A percentile compares a stretch with the other conserved stretches of the same genome.
Conservation (phyloP, 2,113 vertebrate species). For the Pan troglodytes region NHGRI_mPanTro3-v2.1_pri NC_072421.2:131886001-131886500, state of each 20-base stretch:
- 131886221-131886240: constrained; percentile 38
- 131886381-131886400: background rate
- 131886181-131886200: constrained; percentile 1
- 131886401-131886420: background rate
- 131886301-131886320: background rate
- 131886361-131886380: background rate
- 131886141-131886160: background rate
- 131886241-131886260: constrained; percentile 37
- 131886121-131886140: constrained; percentile 27
- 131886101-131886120: constrained; percentile 41
- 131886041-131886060: background rate
- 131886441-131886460: background rate
- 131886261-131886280: background rate
- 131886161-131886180: background rate
- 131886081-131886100: background rate
- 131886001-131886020: background rate
- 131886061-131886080: background rate
- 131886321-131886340: background rate
- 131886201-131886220: constrained; percentile 17
- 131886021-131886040: background rate
- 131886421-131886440: background rate
- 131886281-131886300: background rate
- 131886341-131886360: constrained; percentile 42
- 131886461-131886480: background rate
- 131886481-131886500: constrained; percentile 69